Percentiles rank a stretch among this genome's conserved stretches.
phyloP scores from a whole-genome alignment of 2,888 invertebrate genomes.

The Drosophila antonietae region DNA sequence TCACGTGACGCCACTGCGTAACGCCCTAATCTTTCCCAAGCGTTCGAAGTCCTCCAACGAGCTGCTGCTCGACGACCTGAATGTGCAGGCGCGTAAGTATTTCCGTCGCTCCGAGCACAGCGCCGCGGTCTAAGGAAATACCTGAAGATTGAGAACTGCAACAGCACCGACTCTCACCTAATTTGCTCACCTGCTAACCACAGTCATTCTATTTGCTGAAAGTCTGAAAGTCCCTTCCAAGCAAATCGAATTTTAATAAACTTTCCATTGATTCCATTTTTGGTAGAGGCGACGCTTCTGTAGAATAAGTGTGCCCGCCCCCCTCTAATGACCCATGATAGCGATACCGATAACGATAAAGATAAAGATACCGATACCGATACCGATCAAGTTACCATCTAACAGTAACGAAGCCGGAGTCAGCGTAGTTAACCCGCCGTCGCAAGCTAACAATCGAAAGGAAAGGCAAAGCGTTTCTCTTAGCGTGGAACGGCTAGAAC shows the following conservation, averaged over 20 bases:
- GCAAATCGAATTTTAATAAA: conserved; percentile 27
- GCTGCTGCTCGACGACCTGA: conserved; percentile 79
- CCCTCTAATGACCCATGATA: conserved; percentile 34
- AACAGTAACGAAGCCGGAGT: conserved; percentile 15
- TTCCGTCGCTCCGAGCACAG: conserved; percentile 68
- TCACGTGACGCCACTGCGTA: conserved; percentile 64
- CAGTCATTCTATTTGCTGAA: conserved; percentile 24
- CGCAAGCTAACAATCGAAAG: conserved; percentile 30
- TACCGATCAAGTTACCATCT: conserved; percentile 9
- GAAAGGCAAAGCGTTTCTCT: conserved; percentile 30
- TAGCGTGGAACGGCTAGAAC: conserved; percentile 19
- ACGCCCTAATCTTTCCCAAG: conserved; percentile 74
- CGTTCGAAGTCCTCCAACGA: conserved; percentile 82
- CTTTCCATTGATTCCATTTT: conserved; percentile 46
- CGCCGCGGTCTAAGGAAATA: conserved; percentile 56
- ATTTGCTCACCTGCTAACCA: conserved; percentile 40
- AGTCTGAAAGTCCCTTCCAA: neutral
- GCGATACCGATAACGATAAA: conserved; percentile 20
- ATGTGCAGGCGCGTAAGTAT: conserved; percentile 81
- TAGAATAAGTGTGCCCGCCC: conserved; percentile 49
- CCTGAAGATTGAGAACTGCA: neutral
- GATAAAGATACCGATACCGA: conserved; percentile 20
- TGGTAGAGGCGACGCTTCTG: conserved; percentile 70
- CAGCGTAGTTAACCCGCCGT: conserved; percentile 61
- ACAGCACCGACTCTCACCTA: conserved; percentile 32